phyloP scores from a whole-genome alignment of 2,113 vertebrate species.

The Zeus faber region DNA sequence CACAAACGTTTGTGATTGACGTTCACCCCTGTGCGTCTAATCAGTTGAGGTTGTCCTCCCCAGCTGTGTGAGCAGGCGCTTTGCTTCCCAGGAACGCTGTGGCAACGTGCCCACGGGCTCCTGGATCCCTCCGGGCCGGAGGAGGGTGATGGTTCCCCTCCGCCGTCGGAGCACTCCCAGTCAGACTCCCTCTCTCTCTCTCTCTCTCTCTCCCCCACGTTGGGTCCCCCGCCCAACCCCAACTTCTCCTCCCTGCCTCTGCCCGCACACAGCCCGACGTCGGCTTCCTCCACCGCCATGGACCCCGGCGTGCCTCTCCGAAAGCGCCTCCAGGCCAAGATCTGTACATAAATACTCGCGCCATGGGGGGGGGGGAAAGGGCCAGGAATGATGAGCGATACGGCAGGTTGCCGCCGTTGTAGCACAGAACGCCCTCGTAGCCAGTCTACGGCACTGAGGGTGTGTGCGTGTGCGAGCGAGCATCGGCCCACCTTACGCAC shows the following conservation, averaged over 20 bases:
- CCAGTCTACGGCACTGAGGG: neutral
- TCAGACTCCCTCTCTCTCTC: slow-evolving; percentile 70
- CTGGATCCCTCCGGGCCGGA: slow-evolving; percentile 77
- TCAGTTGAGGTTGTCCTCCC: slow-evolving; percentile 89
- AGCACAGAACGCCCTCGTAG: too few relatives aligned
- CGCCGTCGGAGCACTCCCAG: slow-evolving; percentile 71
- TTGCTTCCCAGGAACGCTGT: slow-evolving; percentile 65
- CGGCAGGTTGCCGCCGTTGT: too few relatives aligned
- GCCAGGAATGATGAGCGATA: too few relatives aligned
- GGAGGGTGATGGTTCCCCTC: slow-evolving; percentile 80
- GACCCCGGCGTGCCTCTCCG: too few relatives aligned
- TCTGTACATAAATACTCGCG: too few relatives aligned
- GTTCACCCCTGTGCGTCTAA: slow-evolving; percentile 75
- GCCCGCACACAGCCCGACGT: slow-evolving; percentile 41
- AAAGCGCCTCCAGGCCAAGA: too few relatives aligned
- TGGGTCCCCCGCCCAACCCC: neutral
- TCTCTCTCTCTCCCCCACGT: slow-evolving; percentile 58
- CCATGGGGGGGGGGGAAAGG: too few relatives aligned
- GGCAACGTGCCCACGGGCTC: slow-evolving; percentile 72
- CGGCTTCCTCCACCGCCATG: too few relatives aligned
- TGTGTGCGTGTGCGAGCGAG: neutral
- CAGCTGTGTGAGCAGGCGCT: slow-evolving; percentile 85
- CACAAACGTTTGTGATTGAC: slow-evolving; percentile 89
- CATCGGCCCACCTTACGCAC: too few relatives aligned
- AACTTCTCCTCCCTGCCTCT: slow-evolving; percentile 6